Evolutionary conservation across 2,113 vertebrate species (phyloP).

Genomic region (Chunga burmeisteri): DNA sequence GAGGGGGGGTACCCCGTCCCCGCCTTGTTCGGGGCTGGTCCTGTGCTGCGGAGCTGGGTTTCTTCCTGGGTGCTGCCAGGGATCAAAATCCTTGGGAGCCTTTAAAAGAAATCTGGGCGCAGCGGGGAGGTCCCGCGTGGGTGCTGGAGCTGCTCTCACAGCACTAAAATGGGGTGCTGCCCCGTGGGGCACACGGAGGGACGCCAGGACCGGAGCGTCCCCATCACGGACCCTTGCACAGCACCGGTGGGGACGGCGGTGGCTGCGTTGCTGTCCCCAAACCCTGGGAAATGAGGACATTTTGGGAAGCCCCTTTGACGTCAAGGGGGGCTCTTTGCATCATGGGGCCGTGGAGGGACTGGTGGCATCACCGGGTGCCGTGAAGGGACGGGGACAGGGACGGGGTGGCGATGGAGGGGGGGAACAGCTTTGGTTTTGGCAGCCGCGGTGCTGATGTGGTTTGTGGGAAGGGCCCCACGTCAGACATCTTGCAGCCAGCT

Average conservation of each 20-base stretch:
- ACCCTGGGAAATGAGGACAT: neutral
- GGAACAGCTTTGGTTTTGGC: neutral
- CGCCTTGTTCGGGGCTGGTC: rapidly evolving
- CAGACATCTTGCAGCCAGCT: conserved; percentile 47
- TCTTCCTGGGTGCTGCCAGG: neutral
- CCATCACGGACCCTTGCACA: rapidly evolving
- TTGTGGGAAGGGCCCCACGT: conserved; percentile 18
- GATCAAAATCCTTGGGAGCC: neutral
- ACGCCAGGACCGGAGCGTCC: neutral
- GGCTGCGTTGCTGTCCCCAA: neutral
- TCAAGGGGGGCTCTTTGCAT: neutral
- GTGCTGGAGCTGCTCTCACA: neutral
- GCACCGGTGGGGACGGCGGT: neutral
- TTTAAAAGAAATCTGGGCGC: neutral
- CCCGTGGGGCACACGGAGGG: rapidly evolving
- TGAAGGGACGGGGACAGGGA: neutral
- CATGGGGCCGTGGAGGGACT: rapidly evolving
- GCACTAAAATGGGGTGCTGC: neutral
- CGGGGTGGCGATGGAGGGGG: rapidly evolving
- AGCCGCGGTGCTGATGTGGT: neutral
- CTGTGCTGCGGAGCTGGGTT: neutral
- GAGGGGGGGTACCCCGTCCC: rapidly evolving
- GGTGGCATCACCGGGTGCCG: rapidly evolving
- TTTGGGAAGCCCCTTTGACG: neutral
- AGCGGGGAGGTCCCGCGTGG: rapidly evolving